These are phyloP conservation scores for Himalopsyche anomala DNA, from an alignment of 2,888 invertebrate species.

Conservation along the genomic window DNA sequence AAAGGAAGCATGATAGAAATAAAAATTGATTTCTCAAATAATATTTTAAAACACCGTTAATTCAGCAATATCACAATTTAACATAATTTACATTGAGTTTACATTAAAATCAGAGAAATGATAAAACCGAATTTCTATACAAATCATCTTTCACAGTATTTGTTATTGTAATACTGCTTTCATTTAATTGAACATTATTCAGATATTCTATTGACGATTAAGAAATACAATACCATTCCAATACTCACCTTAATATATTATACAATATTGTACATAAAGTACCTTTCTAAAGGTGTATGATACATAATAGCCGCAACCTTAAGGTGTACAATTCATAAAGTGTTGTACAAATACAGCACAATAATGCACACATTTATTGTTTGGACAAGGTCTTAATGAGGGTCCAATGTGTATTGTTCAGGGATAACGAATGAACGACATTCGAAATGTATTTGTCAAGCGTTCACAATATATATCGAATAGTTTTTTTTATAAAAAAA, in stretches of 20 bases:
- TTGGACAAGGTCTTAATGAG: slow-evolving; percentile 42
- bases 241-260: neutral
- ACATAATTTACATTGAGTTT: no score
- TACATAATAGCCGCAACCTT: slow-evolving; percentile 7
- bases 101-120: no score
- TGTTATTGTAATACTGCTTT: neutral
- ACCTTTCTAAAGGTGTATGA: neutral
- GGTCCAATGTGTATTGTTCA: slow-evolving; percentile 27
- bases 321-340: slow-evolving; percentile 22
- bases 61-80: no score
- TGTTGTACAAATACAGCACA: slow-evolving; percentile 31
- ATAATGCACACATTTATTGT: slow-evolving; percentile 43
- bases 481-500: no score
- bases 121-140: neutral
- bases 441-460: no score
- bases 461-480: no score
- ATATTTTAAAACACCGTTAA: no score
- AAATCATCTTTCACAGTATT: neutral
- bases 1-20: no score
- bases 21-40: no score
- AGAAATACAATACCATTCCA: no score
- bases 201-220: no score
- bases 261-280: neutral
- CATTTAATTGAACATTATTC: neutral
- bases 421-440: neutral